phyloP scores from a whole-genome alignment of 2,888 invertebrate genomes.

The Trissolcus japonicus region DNA sequence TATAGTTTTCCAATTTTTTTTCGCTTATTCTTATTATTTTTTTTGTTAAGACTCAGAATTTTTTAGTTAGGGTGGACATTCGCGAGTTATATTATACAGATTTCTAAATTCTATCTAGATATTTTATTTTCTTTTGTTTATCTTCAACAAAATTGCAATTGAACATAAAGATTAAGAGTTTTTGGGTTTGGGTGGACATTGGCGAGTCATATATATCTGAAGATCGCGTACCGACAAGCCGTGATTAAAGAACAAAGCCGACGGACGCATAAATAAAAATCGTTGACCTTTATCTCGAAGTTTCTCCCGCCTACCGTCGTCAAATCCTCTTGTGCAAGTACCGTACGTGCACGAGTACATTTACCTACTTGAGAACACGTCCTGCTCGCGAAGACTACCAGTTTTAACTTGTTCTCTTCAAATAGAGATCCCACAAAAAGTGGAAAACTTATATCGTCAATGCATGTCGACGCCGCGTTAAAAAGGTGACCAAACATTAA shows the following conservation, averaged over 20 bases:
- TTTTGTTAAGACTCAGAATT: no score
- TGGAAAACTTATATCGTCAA: conserved; percentile 46
- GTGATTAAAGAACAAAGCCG: conserved; percentile 56
- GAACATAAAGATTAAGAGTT: no score
- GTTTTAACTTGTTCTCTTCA: conserved; percentile 54
- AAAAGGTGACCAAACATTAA: conserved; percentile 33
- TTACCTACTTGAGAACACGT: conserved; percentile 54
- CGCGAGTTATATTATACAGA: no score
- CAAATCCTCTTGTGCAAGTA: conserved; percentile 52
- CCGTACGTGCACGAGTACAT: conserved; percentile 53
- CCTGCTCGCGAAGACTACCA: conserved; percentile 54
- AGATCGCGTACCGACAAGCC: conserved; percentile 25
- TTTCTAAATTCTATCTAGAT: no score
- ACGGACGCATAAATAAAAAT: conserved; percentile 52
- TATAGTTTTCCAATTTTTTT: no score
- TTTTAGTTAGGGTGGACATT: no score
- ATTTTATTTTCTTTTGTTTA: no score
- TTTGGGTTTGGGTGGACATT: no score
- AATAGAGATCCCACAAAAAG: conserved; percentile 47
- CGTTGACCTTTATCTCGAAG: conserved; percentile 56
- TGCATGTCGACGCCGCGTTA: conserved; percentile 33
- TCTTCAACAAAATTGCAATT: no score
- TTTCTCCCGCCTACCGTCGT: conserved; percentile 49
- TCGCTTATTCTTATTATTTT: no score
- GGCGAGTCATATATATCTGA: no score